phyloP scores from a whole-genome alignment of 1,140 invertebrate genomes.

The Brachionus rotundiformis region DNA sequence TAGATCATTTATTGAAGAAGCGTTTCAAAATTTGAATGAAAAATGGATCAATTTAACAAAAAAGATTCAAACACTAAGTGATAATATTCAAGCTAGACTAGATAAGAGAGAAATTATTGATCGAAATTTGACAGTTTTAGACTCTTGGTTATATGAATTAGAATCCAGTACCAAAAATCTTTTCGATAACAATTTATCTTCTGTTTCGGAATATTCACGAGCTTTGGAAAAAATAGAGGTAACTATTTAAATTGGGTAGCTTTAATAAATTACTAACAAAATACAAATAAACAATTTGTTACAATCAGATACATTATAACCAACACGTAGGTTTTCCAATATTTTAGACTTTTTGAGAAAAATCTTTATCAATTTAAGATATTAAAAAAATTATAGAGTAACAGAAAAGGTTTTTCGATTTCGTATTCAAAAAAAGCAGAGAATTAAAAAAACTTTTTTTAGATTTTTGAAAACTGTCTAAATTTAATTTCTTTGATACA shows the following conservation, averaged over 20 bases:
- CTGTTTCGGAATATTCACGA: not conserved
- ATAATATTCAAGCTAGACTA: not conserved
- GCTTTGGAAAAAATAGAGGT: not conserved
- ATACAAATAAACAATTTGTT: too few species aligned
- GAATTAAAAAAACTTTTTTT: too few species aligned
- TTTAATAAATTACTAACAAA: too few species aligned
- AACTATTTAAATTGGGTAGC: not conserved
- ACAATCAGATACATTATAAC: too few species aligned
- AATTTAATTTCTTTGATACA: too few species aligned
- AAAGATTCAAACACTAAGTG: not conserved
- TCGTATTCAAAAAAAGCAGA: not conserved
- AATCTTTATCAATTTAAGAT: too few species aligned
- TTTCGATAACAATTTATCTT: constrained; percentile 38
- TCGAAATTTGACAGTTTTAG: constrained; percentile 3
- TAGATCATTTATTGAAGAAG: constrained; percentile 12
- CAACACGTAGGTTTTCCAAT: too few species aligned
- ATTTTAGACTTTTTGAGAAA: too few species aligned
- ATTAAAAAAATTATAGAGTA: too few species aligned
- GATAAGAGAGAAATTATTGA: not conserved
- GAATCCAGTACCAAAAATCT: not conserved
- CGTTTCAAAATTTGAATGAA: constrained; percentile 11
- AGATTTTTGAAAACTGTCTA: not conserved
- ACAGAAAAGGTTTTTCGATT: not conserved
- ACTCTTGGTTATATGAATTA: constrained; percentile 2
- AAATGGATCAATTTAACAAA: constrained; percentile 7